Evolutionary conservation across 2,888 invertebrate genomes (phyloP).

Genomic region (Mayetiola destructor): DNA sequence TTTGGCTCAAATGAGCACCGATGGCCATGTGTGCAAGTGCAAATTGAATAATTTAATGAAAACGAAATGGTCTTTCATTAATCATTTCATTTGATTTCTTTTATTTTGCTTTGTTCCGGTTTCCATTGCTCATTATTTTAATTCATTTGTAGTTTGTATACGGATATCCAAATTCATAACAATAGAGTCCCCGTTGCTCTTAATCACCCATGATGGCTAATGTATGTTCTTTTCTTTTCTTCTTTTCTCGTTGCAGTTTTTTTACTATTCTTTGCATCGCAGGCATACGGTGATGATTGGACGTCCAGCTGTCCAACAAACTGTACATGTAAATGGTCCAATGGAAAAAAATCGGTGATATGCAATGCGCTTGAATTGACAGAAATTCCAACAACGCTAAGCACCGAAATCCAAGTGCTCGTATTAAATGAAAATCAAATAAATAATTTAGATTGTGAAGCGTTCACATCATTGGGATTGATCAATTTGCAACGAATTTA

Average conservation of each 20-base stretch:
- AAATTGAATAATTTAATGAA: too few species aligned
- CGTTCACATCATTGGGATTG: slow-evolving; percentile 62
- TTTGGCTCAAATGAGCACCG: too few species aligned
- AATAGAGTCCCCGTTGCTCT: background rate
- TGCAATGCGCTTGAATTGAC: slow-evolving; percentile 70
- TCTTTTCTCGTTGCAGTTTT: slow-evolving; percentile 17
- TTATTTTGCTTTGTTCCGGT: too few species aligned
- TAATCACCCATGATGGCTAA: background rate
- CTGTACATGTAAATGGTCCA: slow-evolving; percentile 84
- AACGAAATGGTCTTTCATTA: too few species aligned
- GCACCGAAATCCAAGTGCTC: slow-evolving; percentile 58
- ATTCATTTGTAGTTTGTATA: too few species aligned
- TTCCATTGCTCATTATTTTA: too few species aligned
- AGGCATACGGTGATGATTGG: slow-evolving; percentile 57
- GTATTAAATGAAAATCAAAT: slow-evolving; percentile 72
- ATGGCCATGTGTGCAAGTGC: too few species aligned
- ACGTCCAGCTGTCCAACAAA: slow-evolving; percentile 67
- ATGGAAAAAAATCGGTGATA: slow-evolving; percentile 72
- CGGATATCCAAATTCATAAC: too few species aligned
- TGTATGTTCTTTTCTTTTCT: background rate
- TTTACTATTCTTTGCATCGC: slow-evolving; percentile 27
- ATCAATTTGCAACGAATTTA: slow-evolving; percentile 74
- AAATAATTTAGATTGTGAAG: slow-evolving; percentile 56
- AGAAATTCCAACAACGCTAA: slow-evolving; percentile 54
- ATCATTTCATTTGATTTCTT: too few species aligned